Conservation (phyloP, 2,888 invertebrate genomes). For the Hypercompe scribonia region DNA sequence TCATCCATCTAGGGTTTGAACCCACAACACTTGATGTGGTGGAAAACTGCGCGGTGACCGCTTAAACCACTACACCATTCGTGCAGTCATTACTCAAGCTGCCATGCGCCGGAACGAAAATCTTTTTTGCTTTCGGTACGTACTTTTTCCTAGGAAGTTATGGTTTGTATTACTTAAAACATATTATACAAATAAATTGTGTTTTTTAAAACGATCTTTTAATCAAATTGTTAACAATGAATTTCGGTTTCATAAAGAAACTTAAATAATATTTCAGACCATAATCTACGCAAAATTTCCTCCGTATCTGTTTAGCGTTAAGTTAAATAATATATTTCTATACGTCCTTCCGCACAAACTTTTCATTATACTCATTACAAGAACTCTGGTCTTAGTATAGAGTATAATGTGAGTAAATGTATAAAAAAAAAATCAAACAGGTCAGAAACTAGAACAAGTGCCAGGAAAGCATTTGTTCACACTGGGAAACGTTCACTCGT, state of each 20-base stretch:
- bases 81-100: too few species aligned
- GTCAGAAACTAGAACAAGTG: not conserved
- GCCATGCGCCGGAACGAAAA: too few species aligned
- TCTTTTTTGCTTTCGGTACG: not conserved
- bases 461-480: not conserved
- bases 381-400: not conserved
- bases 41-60: too few species aligned
- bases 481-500: conserved; percentile 4
- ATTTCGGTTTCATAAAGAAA: not conserved
- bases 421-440: not conserved
- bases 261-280: not conserved
- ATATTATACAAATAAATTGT: not conserved
- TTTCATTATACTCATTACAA: not conserved
- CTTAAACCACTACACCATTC: too few species aligned
- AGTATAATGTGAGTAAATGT: too few species aligned
- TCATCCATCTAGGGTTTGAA: too few species aligned
- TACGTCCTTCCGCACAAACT: too few species aligned
- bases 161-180: not conserved
- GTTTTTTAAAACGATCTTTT: not conserved
- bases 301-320: not conserved
- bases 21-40: too few species aligned
- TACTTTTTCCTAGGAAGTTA: not conserved
- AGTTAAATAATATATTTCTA: not conserved
- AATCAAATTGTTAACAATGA: not conserved
- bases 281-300: not conserved